Conservation (phyloP, 2,888 invertebrate genomes). For the Seira musarum region DNA sequence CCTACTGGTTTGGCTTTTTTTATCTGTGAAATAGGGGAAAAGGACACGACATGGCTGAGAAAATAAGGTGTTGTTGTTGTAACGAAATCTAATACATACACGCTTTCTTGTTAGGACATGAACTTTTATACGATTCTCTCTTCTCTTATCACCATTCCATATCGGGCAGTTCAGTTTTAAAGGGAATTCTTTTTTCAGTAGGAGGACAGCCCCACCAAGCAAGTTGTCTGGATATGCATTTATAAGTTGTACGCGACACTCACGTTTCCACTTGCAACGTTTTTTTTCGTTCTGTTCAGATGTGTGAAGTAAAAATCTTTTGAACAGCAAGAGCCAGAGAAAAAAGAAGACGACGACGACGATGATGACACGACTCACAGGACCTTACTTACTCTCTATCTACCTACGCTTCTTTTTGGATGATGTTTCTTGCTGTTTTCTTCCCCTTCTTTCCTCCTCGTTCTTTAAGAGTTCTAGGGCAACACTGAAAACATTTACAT, state of each 20-base stretch:
- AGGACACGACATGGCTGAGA: conserved; percentile 9
- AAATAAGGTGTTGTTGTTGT: conserved; percentile 15
- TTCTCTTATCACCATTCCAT: neutral
- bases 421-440: neutral
- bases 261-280: neutral
- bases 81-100: conserved; percentile 4
- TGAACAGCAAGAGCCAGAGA: neutral
- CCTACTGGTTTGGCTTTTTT: neutral
- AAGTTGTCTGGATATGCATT: neutral
- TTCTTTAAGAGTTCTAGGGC: neutral
- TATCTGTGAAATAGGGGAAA: conserved; percentile 8
- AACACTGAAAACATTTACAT: neutral
- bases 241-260: neutral
- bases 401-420: conserved; percentile 6
- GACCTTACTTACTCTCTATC: neutral
- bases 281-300: neutral
- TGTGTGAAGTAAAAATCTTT: conserved; percentile 4
- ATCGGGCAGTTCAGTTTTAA: neutral
- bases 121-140: neutral
- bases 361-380: neutral
- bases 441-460: neutral
- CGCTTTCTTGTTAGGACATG: conserved; percentile 10
- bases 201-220: neutral
- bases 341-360: no score
- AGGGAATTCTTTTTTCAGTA: no score